Evolutionary conservation across 2,797 vertebrate genomes (phyloP).

Genomic region (Sarcoramphus papa): DNA sequence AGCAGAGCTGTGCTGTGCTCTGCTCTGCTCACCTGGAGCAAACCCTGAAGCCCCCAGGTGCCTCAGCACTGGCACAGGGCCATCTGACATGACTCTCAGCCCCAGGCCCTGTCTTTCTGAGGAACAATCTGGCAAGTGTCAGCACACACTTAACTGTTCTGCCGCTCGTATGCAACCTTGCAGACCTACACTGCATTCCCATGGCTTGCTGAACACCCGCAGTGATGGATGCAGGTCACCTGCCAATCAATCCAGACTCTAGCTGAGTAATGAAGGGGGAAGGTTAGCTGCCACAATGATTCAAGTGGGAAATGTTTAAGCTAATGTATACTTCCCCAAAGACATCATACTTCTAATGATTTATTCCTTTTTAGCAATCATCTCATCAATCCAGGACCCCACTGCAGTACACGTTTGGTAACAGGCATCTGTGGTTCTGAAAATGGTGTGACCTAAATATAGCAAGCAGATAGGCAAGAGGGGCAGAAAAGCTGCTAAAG

Average conservation of each 20-base stretch:
- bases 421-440: background rate
- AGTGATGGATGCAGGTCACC: background rate
- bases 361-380: background rate
- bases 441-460: background rate
- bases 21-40: background rate
- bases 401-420: background rate
- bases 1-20: background rate
- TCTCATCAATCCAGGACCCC: background rate
- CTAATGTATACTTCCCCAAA: background rate
- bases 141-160: background rate
- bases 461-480: background rate
- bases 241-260: background rate
- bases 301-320: background rate
- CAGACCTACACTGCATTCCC: background rate
- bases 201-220: background rate
- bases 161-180: rapidly evolving
- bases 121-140: background rate
- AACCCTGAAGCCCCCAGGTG: background rate
- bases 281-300: background rate
- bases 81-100: background rate
- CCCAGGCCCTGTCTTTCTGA: background rate
- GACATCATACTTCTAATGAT: background rate
- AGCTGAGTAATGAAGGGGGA: background rate
- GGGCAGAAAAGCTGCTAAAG: background rate
- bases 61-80: background rate